Conservation (phyloP, 2,797 vertebrate species). For the Sebastes minor region DNA sequence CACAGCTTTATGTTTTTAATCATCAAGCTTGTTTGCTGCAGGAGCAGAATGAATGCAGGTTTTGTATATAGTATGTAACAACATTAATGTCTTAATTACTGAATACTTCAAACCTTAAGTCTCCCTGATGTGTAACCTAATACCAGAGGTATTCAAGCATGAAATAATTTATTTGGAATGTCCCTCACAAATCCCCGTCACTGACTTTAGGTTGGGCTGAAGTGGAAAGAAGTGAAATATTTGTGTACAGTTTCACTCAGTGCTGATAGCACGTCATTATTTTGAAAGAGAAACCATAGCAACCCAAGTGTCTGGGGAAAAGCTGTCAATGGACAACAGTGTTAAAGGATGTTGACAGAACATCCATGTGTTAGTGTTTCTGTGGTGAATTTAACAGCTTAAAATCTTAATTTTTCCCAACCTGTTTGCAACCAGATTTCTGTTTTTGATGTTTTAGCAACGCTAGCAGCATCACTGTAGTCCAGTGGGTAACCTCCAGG, state of each 20-base stretch:
- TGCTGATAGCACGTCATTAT: not conserved
- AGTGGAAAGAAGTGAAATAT: not conserved
- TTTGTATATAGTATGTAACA: not conserved
- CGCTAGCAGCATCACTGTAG: too few species aligned
- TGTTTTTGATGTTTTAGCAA: not conserved
- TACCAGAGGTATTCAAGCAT: not conserved
- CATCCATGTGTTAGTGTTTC: not conserved
- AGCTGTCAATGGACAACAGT: not conserved
- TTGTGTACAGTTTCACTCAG: not conserved
- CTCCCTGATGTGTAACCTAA: not conserved
- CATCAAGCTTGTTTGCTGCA: not conserved
- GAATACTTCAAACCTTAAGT: not conserved
- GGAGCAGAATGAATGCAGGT: not conserved
- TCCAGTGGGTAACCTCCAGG: too few species aligned
- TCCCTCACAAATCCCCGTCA: not conserved
- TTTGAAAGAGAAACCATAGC: conserved; percentile 3
- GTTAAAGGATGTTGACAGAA: not conserved
- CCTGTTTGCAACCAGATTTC: not conserved
- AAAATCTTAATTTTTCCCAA: not conserved
- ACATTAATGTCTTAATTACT: not conserved
- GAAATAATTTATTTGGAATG: not conserved
- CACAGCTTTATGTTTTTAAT: not conserved
- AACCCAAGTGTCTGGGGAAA: conserved; percentile 1
- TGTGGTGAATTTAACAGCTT: too few species aligned
- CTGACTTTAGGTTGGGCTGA: not conserved